Conservation (phyloP, 23 tunicate species). For the Styela clava region DNA sequence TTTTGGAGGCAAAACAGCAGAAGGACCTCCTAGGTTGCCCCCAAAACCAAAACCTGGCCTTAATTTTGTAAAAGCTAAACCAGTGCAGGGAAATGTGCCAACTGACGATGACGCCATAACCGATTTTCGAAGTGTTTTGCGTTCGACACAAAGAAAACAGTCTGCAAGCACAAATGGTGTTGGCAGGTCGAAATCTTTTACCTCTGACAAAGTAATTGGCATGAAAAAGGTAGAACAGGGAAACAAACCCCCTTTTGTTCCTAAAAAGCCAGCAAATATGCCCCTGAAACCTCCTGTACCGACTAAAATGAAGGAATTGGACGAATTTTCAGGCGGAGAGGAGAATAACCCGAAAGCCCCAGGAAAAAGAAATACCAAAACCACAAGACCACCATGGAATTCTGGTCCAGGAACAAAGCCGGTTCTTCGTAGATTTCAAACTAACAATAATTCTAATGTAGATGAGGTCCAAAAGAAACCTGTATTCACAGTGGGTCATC, state of each 20-base stretch:
- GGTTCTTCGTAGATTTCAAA: conserved; percentile 39
- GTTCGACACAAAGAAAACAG: conserved; percentile 22
- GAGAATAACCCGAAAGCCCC: conserved; percentile 12
- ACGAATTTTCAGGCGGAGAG: neutral
- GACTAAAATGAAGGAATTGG: conserved; percentile 15
- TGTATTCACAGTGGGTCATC: conserved; percentile 25
- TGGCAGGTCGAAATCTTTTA: neutral
- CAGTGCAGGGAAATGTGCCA: neutral
- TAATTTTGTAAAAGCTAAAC: neutral
- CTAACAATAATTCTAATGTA: conserved; percentile 26
- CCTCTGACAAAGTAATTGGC: neutral
- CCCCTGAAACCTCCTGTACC: conserved; percentile 18
- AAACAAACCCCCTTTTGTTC: conserved; percentile 32
- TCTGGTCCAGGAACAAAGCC: conserved; percentile 25
- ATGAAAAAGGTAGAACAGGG: neutral
- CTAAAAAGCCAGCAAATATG: conserved; percentile 41
- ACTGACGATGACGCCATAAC: conserved; percentile 16
- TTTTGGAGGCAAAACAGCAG: neutral
- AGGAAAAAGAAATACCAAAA: neutral
- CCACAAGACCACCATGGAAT: conserved; percentile 10
- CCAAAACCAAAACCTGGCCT: conserved; percentile 16
- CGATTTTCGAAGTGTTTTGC: conserved; percentile 63
- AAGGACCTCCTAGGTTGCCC: conserved; percentile 2
- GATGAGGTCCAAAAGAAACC: neutral
- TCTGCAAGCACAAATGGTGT: neutral